These are phyloP conservation scores for Euzetes globulus DNA, from an alignment of 2,888 invertebrate genomes.

Conservation along the genomic window DNA sequence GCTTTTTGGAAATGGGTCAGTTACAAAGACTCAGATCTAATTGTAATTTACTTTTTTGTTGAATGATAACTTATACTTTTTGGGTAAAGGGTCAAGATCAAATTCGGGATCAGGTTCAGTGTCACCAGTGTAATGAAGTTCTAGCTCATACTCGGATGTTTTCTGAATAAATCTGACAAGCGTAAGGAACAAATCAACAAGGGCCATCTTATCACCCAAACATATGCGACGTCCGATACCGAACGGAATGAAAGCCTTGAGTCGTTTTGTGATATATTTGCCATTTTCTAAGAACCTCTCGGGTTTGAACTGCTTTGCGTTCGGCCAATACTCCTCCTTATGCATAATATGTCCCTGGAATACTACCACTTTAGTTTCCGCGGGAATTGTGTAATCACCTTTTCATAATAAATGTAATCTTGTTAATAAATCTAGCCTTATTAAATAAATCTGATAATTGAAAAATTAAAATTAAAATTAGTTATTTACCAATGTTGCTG, in stretches of 20 bases:
- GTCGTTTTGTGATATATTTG: background rate
- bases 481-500: background rate
- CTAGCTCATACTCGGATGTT: background rate
- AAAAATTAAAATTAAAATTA: no score
- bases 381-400: background rate
- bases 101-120: no score
- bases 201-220: constrained; percentile 20
- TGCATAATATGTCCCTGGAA: background rate
- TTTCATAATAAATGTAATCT: no score
- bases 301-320: constrained; percentile 10
- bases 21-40: no score
- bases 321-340: background rate
- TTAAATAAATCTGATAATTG: no score
- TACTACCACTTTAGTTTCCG: background rate
- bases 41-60: no score
- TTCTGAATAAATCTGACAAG: background rate
- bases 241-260: constrained; percentile 15
- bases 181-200: background rate
- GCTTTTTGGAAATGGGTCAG: no score
- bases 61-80: no score
- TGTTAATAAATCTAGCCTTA: no score
- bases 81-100: no score
- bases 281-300: constrained; percentile 15
- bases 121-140: background rate
- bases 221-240: constrained; percentile 16